Conservation (phyloP, 2,888 invertebrate genomes). For the Lomographa bimaculata region DNA sequence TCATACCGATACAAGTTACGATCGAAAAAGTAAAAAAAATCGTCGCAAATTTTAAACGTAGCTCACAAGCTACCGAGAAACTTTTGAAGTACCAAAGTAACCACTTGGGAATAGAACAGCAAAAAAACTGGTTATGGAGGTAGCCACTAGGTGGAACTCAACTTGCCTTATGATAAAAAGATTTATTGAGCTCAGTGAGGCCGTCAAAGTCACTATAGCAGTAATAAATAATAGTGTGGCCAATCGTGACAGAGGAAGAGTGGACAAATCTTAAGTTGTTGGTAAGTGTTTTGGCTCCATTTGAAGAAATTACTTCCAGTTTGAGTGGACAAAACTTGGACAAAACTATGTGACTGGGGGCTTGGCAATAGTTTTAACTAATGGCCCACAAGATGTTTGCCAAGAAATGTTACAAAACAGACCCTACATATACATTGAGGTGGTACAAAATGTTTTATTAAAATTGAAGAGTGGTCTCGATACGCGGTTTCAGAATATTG, state of each 20-base stretch:
- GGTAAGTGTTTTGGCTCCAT: slow-evolving; percentile 30
- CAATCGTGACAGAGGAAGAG: slow-evolving; percentile 27
- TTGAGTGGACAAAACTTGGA: slow-evolving; percentile 37
- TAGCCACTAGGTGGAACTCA: slow-evolving; percentile 20
- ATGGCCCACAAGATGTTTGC: slow-evolving; percentile 23
- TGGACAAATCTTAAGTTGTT: slow-evolving; percentile 30
- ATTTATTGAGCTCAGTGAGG: slow-evolving; percentile 17
- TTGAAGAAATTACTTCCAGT: slow-evolving; percentile 28
- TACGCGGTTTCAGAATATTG: slow-evolving; percentile 23
- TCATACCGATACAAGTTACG: slow-evolving; percentile 4
- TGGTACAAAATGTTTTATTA: not conserved
- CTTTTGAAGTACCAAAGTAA: slow-evolving; percentile 31
- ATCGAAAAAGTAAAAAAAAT: slow-evolving; percentile 33
- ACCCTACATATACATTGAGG: no score
- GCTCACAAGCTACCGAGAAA: slow-evolving; percentile 27
- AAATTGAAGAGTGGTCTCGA: slow-evolving; percentile 20
- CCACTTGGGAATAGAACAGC: slow-evolving; percentile 5
- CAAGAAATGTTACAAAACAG: not conserved
- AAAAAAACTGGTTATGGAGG: slow-evolving; percentile 8
- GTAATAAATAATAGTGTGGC: slow-evolving; percentile 13
- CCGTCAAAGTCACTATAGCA: slow-evolving; percentile 10
- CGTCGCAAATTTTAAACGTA: slow-evolving; percentile 32
- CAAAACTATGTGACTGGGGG: slow-evolving; percentile 35
- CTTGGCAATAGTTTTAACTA: slow-evolving; percentile 32
- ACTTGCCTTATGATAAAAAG: slow-evolving; percentile 20